Evolutionary conservation across 53 echinoderm and acorn worm genomes (phyloP), one percentile per base, ranked within the genome.

Genomic region (Holothuria scabra): DNA sequence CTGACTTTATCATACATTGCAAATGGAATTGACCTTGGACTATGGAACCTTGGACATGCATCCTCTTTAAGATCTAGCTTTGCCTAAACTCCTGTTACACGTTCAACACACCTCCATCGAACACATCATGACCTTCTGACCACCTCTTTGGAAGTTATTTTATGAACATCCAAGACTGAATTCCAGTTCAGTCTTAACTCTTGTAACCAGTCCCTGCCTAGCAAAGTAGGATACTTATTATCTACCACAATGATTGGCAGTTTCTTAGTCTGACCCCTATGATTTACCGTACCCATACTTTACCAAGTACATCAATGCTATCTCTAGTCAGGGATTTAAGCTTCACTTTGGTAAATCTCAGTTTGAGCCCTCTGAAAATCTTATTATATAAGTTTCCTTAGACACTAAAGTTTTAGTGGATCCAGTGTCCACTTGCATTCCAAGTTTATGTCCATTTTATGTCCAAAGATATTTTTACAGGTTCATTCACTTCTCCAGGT

Each of bases 1-100:
- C 79, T 32, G 12, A 85, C 71, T 18, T 76, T 61, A 25, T 85
- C 85, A 13, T 78, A 61, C 30, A 85, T 57, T 1, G 89, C 79
- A 25, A 61, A 79, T 21, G 85, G 89, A 33, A 89, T 84, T 22
- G 70, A 48, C 34, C 85, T 28, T 16, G 85, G 67, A 61, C 81
- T 89, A 37, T 76, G 32, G 48, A 85, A 89, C 61, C 84, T 89
- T 10, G 89, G 79, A 12, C 24, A 1, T 7, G 64, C 60, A 5
- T 48, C 52, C 12, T 52, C 52, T 16, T 52, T 52, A 14, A 52
- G 41, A 14, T 52, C 52, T 52, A 48, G 13, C 48, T 48, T 48
- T 48, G 10, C 52, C 52, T 52, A 4, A 14, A 52, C 16, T 52
- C 18, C 18, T 18, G 13, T 52, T 52, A 52, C 30, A 25, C 57